phyloP scores from a whole-genome alignment of 2,888 invertebrate genomes.

The Calliopum simillimum region DNA sequence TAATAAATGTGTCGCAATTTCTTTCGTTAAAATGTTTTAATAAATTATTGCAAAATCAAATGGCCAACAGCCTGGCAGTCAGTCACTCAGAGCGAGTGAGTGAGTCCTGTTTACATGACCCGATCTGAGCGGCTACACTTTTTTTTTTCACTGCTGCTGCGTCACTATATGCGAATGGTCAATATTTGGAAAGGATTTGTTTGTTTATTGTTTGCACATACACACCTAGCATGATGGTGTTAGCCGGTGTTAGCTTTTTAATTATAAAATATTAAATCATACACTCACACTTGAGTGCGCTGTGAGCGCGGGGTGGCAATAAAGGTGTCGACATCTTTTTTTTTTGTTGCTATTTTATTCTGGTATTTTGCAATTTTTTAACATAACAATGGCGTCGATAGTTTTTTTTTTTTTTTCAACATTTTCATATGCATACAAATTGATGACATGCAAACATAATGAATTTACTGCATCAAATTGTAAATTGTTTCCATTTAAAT shows the following conservation, averaged over 20 bases:
- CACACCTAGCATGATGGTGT: conserved; percentile 61
- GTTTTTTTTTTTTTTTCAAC: conserved; percentile 49
- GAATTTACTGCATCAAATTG: background rate
- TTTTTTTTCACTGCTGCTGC: conserved; percentile 20
- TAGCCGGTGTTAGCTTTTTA: conserved; percentile 65
- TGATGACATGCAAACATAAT: conserved; percentile 40
- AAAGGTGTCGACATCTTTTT: background rate
- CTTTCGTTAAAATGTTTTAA: conserved; percentile 45
- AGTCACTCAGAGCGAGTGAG: too few species aligned
- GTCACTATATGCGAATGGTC: conserved; percentile 58
- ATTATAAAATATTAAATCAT: conserved; percentile 66
- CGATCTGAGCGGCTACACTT: background rate
- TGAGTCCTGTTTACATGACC: conserved; percentile 6
- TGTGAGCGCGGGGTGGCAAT: background rate
- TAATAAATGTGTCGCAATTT: background rate
- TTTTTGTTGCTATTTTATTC: too few species aligned
- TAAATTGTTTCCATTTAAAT: conserved; percentile 15
- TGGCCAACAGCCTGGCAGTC: conserved; percentile 51
- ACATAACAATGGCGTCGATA: conserved; percentile 48
- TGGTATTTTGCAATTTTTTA: background rate
- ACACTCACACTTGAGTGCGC: conserved; percentile 54
- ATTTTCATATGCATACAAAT: conserved; percentile 52
- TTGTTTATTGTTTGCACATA: conserved; percentile 63
- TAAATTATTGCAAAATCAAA: conserved; percentile 60
- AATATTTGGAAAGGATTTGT: conserved; percentile 65